Base-by-base conservation (phyloP, 2,113 vertebrate genomes). In the Emydura subglobosa region DNA sequence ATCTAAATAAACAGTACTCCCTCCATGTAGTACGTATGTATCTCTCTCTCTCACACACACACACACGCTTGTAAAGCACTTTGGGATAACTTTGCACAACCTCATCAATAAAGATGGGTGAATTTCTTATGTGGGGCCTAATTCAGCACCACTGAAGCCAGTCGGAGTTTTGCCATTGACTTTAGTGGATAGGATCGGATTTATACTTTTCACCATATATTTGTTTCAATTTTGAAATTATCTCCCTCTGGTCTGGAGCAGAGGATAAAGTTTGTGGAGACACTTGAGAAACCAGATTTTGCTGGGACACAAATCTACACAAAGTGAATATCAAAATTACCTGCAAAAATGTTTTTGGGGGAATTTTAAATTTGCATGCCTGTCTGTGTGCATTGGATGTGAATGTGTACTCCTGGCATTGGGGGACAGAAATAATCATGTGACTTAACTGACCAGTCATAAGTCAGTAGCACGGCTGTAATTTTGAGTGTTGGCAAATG, bases 51-150 rank as follows among this genome's bases (percentile, higher is more conserved):
- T n/a, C 92, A 24, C 19, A 31, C 88, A 14, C 2, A 57, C 57
- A 10, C 5, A 2, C 1, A 0, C 89, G 14, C 16, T 22, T 83
- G 51, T 17, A 53, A 16, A 17, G 3, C 34, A 16, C 13, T 47
- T 78, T 47, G 39, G 44, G 42, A 78, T 78, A 47, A 27, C 47
- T 78, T 78, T 76, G 74, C 74, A 76, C 74, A 44, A 13, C 11
- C 11, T 76, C 42, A 47, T 44, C 42, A 47, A 22, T 76, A 25
- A 47, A 47, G 21, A 44, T 34, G 13, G 31, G 59, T 65, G 31
- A 65, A 65, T 65, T 10, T 74, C n/a, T 42, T 39, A 39, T 24
- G n/a, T 22, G 42, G n/a, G 21, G 17, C 8, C 22, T 42, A 22
- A 42, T 74, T 42, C 68, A 74, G 19, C 72, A 76, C 42, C 72